phyloP scores from a whole-genome alignment of 2,888 invertebrate species.

The Ctena decussata region DNA sequence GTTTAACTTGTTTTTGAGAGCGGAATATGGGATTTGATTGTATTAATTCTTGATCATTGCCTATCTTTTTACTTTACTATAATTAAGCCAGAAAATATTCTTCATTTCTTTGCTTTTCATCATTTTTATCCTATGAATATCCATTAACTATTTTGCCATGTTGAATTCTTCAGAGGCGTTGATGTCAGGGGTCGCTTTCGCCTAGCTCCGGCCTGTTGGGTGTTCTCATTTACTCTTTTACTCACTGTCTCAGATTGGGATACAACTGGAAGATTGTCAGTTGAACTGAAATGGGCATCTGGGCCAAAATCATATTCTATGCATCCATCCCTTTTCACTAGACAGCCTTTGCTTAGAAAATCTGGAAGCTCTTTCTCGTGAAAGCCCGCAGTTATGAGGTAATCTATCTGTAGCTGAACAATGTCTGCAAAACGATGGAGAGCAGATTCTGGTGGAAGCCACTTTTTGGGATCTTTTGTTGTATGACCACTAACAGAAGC shows the following conservation, averaged over 20 bases:
- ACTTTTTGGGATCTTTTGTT: slow-evolving; percentile 2
- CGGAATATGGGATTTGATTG: too few species aligned
- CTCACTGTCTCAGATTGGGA: too few species aligned
- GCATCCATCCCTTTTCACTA: background rate
- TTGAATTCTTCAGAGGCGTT: background rate
- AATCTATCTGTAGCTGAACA: slow-evolving; percentile 23
- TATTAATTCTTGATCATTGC: too few species aligned
- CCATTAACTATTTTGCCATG: too few species aligned
- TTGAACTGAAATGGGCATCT: background rate
- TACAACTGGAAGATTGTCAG: background rate
- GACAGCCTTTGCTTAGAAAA: background rate
- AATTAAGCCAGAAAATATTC: too few species aligned
- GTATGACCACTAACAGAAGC: background rate
- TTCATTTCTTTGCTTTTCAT: too few species aligned
- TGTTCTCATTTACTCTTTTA: background rate
- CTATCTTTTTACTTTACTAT: too few species aligned
- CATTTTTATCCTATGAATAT: too few species aligned
- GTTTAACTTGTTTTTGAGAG: too few species aligned
- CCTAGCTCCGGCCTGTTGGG: background rate
- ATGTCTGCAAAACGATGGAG: slow-evolving; percentile 2
- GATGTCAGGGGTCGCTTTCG: background rate
- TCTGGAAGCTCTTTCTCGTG: background rate
- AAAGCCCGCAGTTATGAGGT: slow-evolving; percentile 11
- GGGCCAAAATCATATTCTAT: background rate
- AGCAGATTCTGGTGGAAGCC: slow-evolving; percentile 18